Percentiles rank a stretch among this genome's conserved stretches.
phyloP scores from a whole-genome alignment of 2,888 invertebrate species.

The Mechanitis mazaeus region DNA sequence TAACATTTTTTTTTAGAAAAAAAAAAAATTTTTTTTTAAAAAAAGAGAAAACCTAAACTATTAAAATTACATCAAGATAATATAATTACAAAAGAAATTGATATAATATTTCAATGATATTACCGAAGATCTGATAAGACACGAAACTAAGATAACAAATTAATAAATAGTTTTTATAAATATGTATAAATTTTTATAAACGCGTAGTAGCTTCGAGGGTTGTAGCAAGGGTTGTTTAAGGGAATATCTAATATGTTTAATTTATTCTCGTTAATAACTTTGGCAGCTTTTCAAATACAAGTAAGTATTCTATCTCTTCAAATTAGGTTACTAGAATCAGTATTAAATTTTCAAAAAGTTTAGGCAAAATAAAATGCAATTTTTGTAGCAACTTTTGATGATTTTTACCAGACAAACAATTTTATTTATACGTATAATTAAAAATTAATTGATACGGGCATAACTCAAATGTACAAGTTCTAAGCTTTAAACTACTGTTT shows the following conservation, averaged over 20 bases:
- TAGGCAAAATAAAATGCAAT: no score
- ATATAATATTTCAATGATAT: not conserved
- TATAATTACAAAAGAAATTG: not conserved
- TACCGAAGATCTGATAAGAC: constrained; percentile 23
- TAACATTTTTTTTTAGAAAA: not conserved
- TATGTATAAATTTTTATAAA: not conserved
- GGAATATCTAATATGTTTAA: constrained; percentile 10
- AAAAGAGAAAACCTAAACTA: not conserved
- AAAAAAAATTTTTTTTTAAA: not conserved
- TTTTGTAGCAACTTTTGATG: no score
- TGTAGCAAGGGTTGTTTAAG: not conserved
- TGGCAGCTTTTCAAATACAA: constrained; percentile 17
- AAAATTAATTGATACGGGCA: no score
- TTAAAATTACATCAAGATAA: not conserved
- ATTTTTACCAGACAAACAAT: no score
- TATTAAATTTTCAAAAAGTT: no score
- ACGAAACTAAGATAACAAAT: constrained; percentile 24
- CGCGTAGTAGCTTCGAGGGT: not conserved
- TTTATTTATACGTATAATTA: no score
- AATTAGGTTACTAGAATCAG: no score
- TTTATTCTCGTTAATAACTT: constrained; percentile 1
- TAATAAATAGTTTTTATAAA: constrained; percentile 18
- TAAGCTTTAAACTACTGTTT: no score
- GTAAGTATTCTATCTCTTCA: constrained; percentile 8
- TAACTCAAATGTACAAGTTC: no score